Evolutionary conservation across 2,888 invertebrate genomes (phyloP).

Genomic region (Drosophila percnosoma): DNA sequence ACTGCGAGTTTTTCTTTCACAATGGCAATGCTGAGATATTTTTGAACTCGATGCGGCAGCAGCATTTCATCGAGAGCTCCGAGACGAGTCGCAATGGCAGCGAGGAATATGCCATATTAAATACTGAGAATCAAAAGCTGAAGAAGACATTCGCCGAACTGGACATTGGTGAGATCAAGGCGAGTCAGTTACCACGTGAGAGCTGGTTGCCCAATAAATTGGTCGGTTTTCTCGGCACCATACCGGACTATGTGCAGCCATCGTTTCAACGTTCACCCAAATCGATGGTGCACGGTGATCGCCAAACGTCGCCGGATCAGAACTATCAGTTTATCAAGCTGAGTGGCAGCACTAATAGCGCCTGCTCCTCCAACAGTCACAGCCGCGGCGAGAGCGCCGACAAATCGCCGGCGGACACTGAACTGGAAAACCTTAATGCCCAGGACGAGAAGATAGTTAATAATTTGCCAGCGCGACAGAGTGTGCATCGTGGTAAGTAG

Average conservation of each 20-base stretch:
- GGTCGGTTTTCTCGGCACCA: slow-evolving; percentile 82
- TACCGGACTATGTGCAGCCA: slow-evolving; percentile 83
- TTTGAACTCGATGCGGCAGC: slow-evolving; percentile 80
- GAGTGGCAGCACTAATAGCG: slow-evolving; percentile 69
- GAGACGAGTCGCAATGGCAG: slow-evolving; percentile 86
- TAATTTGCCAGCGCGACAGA: slow-evolving; percentile 80
- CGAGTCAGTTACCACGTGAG: slow-evolving; percentile 74
- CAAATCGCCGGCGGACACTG: slow-evolving; percentile 89
- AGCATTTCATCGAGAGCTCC: slow-evolving; percentile 79
- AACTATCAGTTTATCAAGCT: slow-evolving; percentile 81
- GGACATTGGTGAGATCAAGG: slow-evolving; percentile 87
- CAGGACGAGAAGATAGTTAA: slow-evolving; percentile 78
- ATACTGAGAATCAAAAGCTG: slow-evolving; percentile 89
- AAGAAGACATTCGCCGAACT: slow-evolving; percentile 95
- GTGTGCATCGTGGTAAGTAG: slow-evolving; percentile 74
- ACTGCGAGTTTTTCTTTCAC: slow-evolving; percentile 93
- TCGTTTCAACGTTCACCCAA: slow-evolving; percentile 76
- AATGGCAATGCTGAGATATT: slow-evolving; percentile 92
- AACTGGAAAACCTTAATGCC: slow-evolving; percentile 83
- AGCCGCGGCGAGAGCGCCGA: slow-evolving; percentile 81
- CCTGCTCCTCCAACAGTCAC: slow-evolving; percentile 69
- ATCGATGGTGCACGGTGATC: slow-evolving; percentile 52
- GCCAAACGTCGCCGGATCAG: slow-evolving; percentile 69
- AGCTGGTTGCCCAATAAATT: slow-evolving; percentile 84
- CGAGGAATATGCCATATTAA: slow-evolving; percentile 89